Evolutionary conservation across 1,140 invertebrate species (phyloP).

Genomic region (Homalodisca vitripennis): DNA sequence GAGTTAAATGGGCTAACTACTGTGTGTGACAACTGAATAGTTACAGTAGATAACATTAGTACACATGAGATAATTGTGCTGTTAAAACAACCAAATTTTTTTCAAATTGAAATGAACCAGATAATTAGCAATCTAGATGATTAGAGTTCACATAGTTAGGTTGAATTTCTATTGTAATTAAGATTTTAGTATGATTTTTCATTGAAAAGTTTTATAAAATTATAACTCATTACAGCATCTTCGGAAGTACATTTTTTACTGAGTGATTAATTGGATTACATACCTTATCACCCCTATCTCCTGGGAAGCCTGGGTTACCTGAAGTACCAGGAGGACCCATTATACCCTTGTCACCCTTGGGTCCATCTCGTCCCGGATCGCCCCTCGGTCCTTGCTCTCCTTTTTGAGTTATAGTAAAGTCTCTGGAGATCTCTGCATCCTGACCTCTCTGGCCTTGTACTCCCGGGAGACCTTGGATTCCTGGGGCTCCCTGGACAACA

Average conservation of each 20-base stretch:
- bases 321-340: conserved; percentile 45
- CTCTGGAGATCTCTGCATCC: conserved; percentile 54
- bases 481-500: conserved; percentile 60
- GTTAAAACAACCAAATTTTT: too few relatives aligned
- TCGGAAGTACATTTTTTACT: background rate
- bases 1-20: too few relatives aligned
- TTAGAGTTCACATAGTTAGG: too few relatives aligned
- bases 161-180: too few relatives aligned
- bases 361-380: conserved; percentile 56
- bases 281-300: conserved; percentile 49
- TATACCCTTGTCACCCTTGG: conserved; percentile 50
- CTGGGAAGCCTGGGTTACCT: conserved; percentile 45
- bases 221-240: background rate
- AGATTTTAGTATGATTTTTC: too few relatives aligned
- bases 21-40: too few relatives aligned
- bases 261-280: background rate
- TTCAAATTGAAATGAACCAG: too few relatives aligned
- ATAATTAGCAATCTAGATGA: too few relatives aligned
- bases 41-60: too few relatives aligned
- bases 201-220: too few relatives aligned
- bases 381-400: conserved; percentile 58
- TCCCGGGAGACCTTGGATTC: conserved; percentile 58
- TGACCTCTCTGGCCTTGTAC: conserved; percentile 59
- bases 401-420: conserved; percentile 53
- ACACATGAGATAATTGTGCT: too few relatives aligned